phyloP scores from a whole-genome alignment of 2,797 vertebrate species.

The Cynopterus sphinx region DNA sequence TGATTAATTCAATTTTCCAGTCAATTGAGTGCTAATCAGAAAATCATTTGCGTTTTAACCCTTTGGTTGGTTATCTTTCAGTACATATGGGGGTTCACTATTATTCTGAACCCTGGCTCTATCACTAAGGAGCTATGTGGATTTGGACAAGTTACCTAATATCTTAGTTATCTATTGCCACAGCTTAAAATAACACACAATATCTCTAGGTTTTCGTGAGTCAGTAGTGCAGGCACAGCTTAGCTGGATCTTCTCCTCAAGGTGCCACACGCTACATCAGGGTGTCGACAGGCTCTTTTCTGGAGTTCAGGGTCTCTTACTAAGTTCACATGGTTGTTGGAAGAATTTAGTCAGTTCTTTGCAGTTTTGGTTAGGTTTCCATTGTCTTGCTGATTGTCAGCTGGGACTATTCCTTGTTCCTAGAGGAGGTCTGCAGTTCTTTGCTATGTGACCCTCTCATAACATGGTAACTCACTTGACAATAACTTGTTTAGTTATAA shows the following conservation, averaged over 20 bases:
- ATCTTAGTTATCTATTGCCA: background rate
- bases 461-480: background rate
- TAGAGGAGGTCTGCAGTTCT: background rate
- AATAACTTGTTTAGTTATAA: background rate
- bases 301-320: background rate
- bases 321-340: background rate
- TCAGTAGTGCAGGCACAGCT: background rate
- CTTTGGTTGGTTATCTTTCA: background rate
- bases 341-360: background rate
- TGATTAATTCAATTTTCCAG: slow-evolving; percentile 58
- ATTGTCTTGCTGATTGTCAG: background rate
- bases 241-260: background rate
- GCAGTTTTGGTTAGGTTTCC: background rate
- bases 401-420: background rate
- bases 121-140: background rate
- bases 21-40: background rate
- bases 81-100: fast-evolving
- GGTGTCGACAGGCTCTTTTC: background rate
- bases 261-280: background rate
- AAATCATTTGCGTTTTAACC: background rate
- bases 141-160: background rate
- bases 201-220: background rate
- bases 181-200: background rate
- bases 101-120: background rate
- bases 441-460: background rate